These are phyloP conservation scores for Drosophila nebulosa DNA, from an alignment of 1,140 invertebrate species.

Conservation along the genomic window DNA sequence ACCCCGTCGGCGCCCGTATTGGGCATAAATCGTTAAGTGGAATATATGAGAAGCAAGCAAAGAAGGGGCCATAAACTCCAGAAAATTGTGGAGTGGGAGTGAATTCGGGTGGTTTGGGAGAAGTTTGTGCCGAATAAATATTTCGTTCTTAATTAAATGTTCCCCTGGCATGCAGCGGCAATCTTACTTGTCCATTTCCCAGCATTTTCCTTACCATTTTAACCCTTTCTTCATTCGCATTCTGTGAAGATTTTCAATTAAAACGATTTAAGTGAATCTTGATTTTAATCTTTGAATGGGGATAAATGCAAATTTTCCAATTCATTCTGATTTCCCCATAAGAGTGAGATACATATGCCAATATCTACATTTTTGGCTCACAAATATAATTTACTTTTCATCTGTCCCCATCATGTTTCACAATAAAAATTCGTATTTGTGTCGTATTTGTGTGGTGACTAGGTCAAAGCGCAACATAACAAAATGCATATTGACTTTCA, in stretches of 20 bases:
- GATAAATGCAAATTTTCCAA: conserved; percentile 60
- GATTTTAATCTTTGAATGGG: conserved; percentile 64
- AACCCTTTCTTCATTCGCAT: conserved; percentile 1
- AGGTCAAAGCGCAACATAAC: conserved; percentile 19
- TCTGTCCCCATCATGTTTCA: background rate
- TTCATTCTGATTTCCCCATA: conserved; percentile 45
- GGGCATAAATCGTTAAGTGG: conserved; percentile 3
- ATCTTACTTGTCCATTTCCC: too few species aligned
- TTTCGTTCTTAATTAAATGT: conserved; percentile 77
- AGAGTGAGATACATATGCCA: conserved; percentile 34
- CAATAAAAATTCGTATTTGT: background rate
- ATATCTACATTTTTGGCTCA: too few species aligned
- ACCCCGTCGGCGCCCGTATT: background rate
- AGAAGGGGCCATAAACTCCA: too few species aligned
- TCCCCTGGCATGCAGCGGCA: conserved; percentile 18
- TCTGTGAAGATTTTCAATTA: conserved; percentile 55
- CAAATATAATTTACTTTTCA: background rate
- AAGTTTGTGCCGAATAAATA: conserved; percentile 61
- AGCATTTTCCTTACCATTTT: conserved; percentile 19
- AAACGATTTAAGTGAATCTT: conserved; percentile 68
- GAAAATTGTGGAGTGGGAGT: background rate
- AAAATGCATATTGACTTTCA: conserved; percentile 3
- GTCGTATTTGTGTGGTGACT: conserved; percentile 1
- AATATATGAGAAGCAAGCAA: too few species aligned
- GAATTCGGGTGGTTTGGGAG: background rate